These are phyloP conservation scores for Tinamus guttatus DNA, from an alignment of 2,113 vertebrate genomes.

Conservation along the genomic window DNA sequence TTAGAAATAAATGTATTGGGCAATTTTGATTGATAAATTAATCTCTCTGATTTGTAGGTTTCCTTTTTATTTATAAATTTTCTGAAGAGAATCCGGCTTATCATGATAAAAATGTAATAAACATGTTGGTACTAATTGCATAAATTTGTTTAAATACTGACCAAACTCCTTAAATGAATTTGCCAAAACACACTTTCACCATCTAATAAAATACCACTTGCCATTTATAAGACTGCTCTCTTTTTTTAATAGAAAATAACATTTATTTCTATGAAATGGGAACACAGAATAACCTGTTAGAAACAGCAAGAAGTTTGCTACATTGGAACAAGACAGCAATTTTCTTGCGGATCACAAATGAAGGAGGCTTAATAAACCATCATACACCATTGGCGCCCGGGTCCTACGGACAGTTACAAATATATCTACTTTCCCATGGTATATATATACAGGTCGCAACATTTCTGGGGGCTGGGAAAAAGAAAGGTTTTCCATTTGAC, in stretches of 20 bases:
- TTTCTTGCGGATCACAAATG: conserved; percentile 82
- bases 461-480: neutral
- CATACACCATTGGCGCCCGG: conserved; percentile 33
- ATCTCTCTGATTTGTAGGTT: neutral
- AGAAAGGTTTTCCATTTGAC: conserved; percentile 68
- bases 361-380: conserved; percentile 56
- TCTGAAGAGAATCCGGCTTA: neutral
- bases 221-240: conserved; percentile 9
- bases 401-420: conserved; percentile 81
- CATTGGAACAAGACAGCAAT: conserved; percentile 79
- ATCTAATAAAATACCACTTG: conserved; percentile 50
- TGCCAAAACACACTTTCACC: neutral
- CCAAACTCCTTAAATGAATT: neutral
- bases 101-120: conserved; percentile 44
- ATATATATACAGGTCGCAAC: conserved; percentile 78
- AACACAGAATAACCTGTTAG: conserved; percentile 86
- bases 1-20: neutral
- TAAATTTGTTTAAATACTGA: conserved; percentile 45
- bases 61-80: conserved; percentile 3
- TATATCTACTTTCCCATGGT: conserved; percentile 81
- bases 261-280: conserved; percentile 97
- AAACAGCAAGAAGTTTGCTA: conserved; percentile 78
- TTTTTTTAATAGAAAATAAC: conserved; percentile 90
- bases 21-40: neutral
- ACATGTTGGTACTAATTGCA: conserved; percentile 5